These are phyloP conservation scores for Pongo pygmaeus DNA, from an alignment of 2,113 vertebrate genomes.

Conservation along the genomic window DNA sequence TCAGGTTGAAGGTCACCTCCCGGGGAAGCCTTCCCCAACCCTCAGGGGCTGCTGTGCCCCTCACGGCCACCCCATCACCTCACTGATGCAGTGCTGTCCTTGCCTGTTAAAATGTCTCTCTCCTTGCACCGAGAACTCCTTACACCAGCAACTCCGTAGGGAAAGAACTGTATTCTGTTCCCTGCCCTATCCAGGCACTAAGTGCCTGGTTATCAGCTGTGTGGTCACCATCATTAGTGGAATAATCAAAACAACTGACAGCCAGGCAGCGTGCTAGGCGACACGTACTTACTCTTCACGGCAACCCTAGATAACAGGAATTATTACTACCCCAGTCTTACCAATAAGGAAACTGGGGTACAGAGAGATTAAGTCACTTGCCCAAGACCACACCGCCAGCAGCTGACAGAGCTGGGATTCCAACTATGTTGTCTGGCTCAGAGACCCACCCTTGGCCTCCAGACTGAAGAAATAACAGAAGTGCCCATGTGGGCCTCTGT, in stretches of 20 bases:
- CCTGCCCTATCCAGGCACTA: neutral
- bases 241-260: neutral
- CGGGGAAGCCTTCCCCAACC: neutral
- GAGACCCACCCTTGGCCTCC: neutral
- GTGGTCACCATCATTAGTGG: rapidly evolving
- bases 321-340: neutral
- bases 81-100: neutral
- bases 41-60: neutral
- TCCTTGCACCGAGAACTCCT: neutral
- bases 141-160: neutral
- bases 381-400: neutral
- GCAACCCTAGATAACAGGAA: neutral
- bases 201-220: rapidly evolving
- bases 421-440: neutral
- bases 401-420: neutral
- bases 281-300: too few species aligned
- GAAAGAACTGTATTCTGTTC: neutral
- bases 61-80: neutral
- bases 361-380: neutral
- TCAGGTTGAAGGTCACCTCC: neutral
- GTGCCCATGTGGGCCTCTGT: neutral
- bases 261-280: too few species aligned
- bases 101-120: neutral
- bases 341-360: neutral
- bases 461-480: neutral